Base-by-base conservation (phyloP, 2,888 invertebrate species). In the Heliconius ismenius region DNA sequence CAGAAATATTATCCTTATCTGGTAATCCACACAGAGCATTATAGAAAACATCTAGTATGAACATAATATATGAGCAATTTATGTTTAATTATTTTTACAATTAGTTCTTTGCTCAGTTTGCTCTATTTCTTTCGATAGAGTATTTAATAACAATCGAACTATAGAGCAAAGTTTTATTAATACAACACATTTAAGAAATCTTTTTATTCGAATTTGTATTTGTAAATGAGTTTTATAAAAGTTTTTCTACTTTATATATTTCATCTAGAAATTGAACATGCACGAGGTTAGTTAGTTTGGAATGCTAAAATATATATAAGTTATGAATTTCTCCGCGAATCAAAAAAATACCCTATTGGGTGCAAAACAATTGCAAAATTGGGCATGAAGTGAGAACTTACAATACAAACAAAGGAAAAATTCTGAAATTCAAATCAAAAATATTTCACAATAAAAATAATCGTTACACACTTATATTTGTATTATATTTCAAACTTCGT, bases 1-100 rank as follows among this genome's bases (percentile, higher is more conserved):
- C 84, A 79, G 72, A 82, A 83, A 83, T 85, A 84, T 84, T 86
- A 87, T 87, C 86, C 84, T 81, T 79, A 76, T 81, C 82, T 82
- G 82, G 82, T 87, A 87, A 90, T 87, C 84, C 77, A 79, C 79
- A 72, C 72, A 77, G 80, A 79, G 81, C 81, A 82, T 82, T 83
- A 81, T 81, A 81, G 79, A 79, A 78, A 74, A 68, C 76, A 74
- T 72, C 78, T 75, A 78, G 78, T 81, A 80, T 73, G 49, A 39
- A 28, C 60, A 65, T 75, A 70, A 74, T 74, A 70, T 73, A 54
- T 26, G 69, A 49, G 15, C n/a, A 65, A 39, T 67, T 74, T 67
- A 67, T 36, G 13, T 28, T 4, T 63, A 26, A 24, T 73, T 73
- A 63, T 28, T 65, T 65, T 54, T 65, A 15, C 7, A 32, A 69